phyloP scores from a whole-genome alignment of 2,888 invertebrate genomes.

The Pristionchus exspectatus region DNA sequence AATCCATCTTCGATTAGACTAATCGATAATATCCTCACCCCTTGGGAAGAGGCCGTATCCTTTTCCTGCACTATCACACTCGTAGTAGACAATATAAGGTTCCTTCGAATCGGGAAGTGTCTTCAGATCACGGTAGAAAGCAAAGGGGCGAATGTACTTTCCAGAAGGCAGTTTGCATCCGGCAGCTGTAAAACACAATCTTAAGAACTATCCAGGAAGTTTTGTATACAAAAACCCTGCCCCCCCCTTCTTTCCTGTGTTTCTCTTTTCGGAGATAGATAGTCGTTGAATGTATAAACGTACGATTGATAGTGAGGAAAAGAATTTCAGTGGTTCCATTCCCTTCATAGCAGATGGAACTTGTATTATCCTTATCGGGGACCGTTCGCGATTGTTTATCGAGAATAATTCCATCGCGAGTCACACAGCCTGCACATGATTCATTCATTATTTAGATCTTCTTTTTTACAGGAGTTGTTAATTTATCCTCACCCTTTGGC shows the following conservation, averaged over 20 bases:
- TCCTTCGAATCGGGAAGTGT: neutral
- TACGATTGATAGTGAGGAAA: constrained; percentile 11
- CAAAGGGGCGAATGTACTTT: neutral
- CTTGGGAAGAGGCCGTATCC: constrained; percentile 12
- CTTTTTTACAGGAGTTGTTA: no score
- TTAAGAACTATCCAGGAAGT: no score
- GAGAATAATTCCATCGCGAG: neutral
- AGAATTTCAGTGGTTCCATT: neutral
- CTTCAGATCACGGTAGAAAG: neutral
- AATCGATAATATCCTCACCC: neutral
- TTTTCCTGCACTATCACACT: neutral
- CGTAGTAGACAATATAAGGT: neutral
- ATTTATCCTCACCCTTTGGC: neutral
- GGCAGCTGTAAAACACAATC: neutral
- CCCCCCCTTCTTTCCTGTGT: neutral
- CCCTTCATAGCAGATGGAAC: neutral
- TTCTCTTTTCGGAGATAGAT: neutral
- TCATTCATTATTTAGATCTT: neutral
- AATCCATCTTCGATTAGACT: neutral
- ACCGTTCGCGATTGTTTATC: neutral
- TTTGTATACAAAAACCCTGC: neutral
- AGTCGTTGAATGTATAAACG: neutral
- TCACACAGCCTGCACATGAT: constrained; percentile 1
- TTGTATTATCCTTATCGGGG: neutral
- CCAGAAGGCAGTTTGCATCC: constrained; percentile 37